Percentiles rank a stretch among this genome's conserved stretches.
Evolutionary conservation across 2,113 vertebrate species (phyloP).

Genomic region (Stegastes partitus): DNA sequence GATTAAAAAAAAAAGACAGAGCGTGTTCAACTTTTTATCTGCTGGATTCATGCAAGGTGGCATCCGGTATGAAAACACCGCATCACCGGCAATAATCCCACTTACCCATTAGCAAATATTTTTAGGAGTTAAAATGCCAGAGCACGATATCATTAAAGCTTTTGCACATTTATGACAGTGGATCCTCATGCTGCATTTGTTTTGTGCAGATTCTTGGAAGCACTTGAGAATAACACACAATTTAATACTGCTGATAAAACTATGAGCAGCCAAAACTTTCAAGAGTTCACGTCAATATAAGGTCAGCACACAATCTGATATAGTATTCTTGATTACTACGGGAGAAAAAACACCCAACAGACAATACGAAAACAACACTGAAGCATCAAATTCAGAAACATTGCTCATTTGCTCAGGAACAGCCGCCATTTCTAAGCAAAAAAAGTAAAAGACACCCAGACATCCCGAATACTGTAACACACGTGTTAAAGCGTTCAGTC

Average conservation of each 20-base stretch:
- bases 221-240: background rate
- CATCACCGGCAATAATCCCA: background rate
- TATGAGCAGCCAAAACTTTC: background rate
- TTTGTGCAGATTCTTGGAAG: background rate
- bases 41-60: background rate
- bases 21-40: conserved; percentile 1
- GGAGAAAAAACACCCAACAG: no score
- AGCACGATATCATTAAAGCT: background rate
- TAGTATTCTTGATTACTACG: no score
- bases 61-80: no score
- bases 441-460: no score
- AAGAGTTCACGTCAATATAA: background rate
- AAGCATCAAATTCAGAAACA: no score
- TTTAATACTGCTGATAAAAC: background rate
- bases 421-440: no score
- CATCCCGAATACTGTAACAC: no score
- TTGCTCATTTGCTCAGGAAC: no score
- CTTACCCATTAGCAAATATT: conserved; percentile 9
- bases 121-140: conserved; percentile 8
- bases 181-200: conserved; percentile 2
- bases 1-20: conserved; percentile 5
- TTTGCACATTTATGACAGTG: conserved; percentile 2
- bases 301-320: no score
- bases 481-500: background rate
- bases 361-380: no score